Conservation (phyloP, 2,797 vertebrate species). For the Melanotaenia trifasciata region DNA sequence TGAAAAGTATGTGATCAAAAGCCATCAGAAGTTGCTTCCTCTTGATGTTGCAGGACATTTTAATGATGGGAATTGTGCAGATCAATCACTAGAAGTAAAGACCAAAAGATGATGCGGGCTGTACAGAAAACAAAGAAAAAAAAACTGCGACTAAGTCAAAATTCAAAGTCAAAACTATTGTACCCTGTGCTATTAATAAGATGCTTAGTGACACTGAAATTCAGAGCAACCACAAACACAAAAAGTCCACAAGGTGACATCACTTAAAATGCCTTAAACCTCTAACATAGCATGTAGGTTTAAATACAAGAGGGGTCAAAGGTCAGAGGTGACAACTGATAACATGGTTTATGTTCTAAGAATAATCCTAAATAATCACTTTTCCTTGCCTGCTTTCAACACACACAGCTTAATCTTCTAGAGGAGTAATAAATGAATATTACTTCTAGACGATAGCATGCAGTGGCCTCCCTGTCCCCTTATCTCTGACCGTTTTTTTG, state of each 20-base stretch:
- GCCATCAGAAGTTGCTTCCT: background rate
- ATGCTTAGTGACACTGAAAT: background rate
- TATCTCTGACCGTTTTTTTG: slow-evolving; percentile 61
- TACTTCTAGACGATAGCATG: slow-evolving; percentile 45
- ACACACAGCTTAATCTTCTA: slow-evolving; percentile 33
- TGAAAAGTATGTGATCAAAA: slow-evolving; percentile 29
- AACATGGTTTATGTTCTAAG: slow-evolving; percentile 7
- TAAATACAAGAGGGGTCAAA: slow-evolving; percentile 16
- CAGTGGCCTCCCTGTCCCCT: slow-evolving; percentile 34
- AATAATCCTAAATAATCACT: slow-evolving; percentile 36
- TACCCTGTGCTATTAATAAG: background rate
- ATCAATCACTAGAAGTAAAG: background rate
- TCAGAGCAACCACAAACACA: background rate
- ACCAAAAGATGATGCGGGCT: background rate
- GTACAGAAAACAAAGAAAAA: background rate
- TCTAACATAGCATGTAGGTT: background rate
- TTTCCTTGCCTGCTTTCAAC: background rate
- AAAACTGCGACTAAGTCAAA: background rate
- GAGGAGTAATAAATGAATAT: slow-evolving; percentile 69
- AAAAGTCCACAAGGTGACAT: slow-evolving; percentile 18
- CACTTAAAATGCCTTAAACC: slow-evolving; percentile 7
- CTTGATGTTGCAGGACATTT: slow-evolving; percentile 13
- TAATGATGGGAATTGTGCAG: slow-evolving; percentile 9
- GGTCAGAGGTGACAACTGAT: slow-evolving; percentile 27
- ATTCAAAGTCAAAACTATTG: background rate